phyloP scores from a whole-genome alignment of 2,888 invertebrate species.

The Dicyrtomina minuta region DNA sequence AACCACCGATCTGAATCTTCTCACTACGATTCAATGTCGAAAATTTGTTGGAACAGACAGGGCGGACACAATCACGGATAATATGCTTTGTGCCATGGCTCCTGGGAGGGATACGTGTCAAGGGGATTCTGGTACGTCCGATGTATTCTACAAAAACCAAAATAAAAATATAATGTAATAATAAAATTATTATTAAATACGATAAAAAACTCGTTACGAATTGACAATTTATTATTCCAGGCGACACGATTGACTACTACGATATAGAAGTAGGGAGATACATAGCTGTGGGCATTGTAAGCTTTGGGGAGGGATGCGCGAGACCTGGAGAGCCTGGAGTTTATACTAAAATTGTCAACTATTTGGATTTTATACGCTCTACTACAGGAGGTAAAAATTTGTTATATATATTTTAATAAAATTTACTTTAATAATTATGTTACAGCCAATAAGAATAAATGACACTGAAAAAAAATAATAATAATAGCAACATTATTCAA shows the following conservation, averaged over 20 bases:
- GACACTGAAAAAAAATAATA: too few species aligned
- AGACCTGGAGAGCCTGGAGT: background rate
- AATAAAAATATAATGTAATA: too few species aligned
- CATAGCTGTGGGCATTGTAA: background rate
- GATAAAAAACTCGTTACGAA: too few species aligned
- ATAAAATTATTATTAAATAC: too few species aligned
- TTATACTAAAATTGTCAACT: conserved; percentile 3
- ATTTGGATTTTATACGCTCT: background rate
- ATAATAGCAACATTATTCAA: too few species aligned
- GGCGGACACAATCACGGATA: background rate
- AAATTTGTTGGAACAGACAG: background rate
- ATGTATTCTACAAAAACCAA: too few species aligned
- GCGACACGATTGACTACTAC: conserved; percentile 3
- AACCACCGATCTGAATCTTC: background rate
- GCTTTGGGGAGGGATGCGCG: background rate
- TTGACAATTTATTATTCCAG: background rate
- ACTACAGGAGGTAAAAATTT: background rate
- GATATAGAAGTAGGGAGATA: background rate
- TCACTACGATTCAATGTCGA: background rate
- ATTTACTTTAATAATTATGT: too few species aligned
- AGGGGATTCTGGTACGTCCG: background rate
- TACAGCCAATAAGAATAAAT: too few species aligned
- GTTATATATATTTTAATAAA: background rate
- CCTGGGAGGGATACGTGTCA: background rate
- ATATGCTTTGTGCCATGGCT: background rate